Evolutionary conservation across 2,888 invertebrate genomes (phyloP), one percentile per base, ranked within the genome.

Genomic region (Carabus problematicus): DNA sequence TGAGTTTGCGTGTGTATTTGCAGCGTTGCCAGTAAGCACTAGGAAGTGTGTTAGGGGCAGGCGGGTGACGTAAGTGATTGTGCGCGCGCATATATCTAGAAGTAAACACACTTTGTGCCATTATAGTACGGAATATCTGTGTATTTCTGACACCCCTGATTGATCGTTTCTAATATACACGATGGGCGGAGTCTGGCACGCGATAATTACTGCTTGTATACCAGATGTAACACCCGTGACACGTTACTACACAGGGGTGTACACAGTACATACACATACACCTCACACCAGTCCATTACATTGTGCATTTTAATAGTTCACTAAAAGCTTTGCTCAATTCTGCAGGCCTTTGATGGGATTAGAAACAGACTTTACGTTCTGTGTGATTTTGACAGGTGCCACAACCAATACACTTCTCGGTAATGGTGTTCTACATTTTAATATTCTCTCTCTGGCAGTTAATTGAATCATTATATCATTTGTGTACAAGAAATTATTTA

Each of bases 151-250:
- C 67, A 60, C 12, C 29, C 42, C 42, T 67, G 67, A 67, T 67
- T 67, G 67, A 67, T 67, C 67, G 67, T 67, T 67, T 60, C 60
- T 67, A 67, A 67, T 67, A 67, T 67, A 67, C 49, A 45, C 42
- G 59, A 42, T 29, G 49, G 59, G 66, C 66, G 66, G 29, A 41
- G 18, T 3, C 59, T 42, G 54, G 54, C 67, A 67, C 60, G 67
- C 67, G 60, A 67, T 67, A 67, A 67, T 67, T 67, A 67, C 60
- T 54, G 9, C 59, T 59, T 67, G 66, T 67, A 67, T 59, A 59
- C 59, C 49, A 67, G 64, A 59, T 49, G 40, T 62, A 62, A 9
- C 14, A 39, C 56, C 40, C 54, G 16, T 47, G 47, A 29, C 29
- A 29, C 29, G 2, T 29, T 29, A 29, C 29, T 29, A 29, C 29